Evolutionary conservation across 2,888 invertebrate genomes (phyloP).

Genomic region (Pyrgus malvae): DNA sequence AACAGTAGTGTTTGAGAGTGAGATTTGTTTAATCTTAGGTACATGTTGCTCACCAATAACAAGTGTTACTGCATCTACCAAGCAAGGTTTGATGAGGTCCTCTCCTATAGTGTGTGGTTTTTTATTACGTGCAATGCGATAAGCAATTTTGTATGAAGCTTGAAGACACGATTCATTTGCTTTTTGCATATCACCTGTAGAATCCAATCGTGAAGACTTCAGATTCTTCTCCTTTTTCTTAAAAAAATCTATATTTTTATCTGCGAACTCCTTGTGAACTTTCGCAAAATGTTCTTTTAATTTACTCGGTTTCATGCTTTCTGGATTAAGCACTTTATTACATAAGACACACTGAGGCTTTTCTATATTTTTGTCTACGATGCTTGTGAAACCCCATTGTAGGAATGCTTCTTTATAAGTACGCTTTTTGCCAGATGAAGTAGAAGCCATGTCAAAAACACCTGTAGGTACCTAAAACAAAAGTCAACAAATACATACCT

Average conservation of each 20-base stretch:
- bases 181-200: conserved; percentile 32
- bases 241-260: conserved; percentile 33
- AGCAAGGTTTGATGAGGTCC: conserved; percentile 34
- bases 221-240: conserved; percentile 31
- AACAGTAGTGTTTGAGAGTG: conserved; percentile 31
- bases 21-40: conserved; percentile 33
- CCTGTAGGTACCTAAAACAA: conserved; percentile 7
- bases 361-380: conserved; percentile 36
- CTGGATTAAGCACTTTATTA: conserved; percentile 37
- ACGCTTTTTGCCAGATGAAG: conserved; percentile 16
- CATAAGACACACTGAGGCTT: conserved; percentile 31
- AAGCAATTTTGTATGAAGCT: conserved; percentile 35
- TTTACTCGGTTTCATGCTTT: conserved; percentile 32
- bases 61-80: conserved; percentile 34
- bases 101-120: conserved; percentile 33
- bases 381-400: conserved; percentile 34
- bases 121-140: conserved; percentile 31
- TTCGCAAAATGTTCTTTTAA: conserved; percentile 34
- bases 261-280: conserved; percentile 36
- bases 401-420: conserved; percentile 33
- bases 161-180: conserved; percentile 32
- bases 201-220: conserved; percentile 32
- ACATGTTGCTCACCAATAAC: conserved; percentile 33
- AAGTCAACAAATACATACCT: not conserved
- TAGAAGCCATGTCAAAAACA: conserved; percentile 1